These are phyloP conservation scores for Apus apus DNA, from an alignment of 2,113 vertebrate species.

Conservation along the genomic window DNA sequence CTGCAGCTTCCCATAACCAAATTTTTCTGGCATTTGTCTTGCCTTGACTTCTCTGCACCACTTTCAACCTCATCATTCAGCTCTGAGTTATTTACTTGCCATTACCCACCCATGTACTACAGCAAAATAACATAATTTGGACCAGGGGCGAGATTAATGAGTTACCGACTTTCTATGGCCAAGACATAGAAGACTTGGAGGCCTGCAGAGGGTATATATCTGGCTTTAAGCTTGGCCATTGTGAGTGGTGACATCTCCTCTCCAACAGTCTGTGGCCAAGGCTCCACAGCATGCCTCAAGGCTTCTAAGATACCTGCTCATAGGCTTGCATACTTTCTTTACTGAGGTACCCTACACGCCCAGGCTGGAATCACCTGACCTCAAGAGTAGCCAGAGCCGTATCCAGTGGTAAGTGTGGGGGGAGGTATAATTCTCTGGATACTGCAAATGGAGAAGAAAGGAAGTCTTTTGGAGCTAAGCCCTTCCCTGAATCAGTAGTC, in stretches of 20 bases:
- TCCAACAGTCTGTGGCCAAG: not conserved
- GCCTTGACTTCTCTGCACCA: not conserved
- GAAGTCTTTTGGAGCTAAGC: not conserved
- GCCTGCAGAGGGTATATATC: not conserved
- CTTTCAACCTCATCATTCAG: not conserved
- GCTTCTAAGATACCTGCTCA: not conserved
- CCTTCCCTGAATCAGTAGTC: not conserved
- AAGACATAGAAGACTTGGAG: not conserved
- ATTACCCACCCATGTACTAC: not conserved
- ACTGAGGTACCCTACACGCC: not conserved
- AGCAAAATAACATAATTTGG: not conserved
- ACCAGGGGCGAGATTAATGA: not conserved
- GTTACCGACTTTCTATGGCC: not conserved
- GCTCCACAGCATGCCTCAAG: not conserved
- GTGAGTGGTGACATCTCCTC: not conserved
- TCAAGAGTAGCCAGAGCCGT: not conserved
- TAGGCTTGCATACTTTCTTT: not conserved
- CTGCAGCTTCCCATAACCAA: not conserved
- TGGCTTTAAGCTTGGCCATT: not conserved
- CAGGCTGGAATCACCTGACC: not conserved
- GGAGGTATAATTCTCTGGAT: not conserved
- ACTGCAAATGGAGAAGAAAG: not conserved
- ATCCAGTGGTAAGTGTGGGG: not conserved
- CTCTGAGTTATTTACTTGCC: not conserved
- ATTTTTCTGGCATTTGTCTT: not conserved